Evolutionary conservation across 2,113 vertebrate genomes (phyloP).

Genomic region (Opisthocomus hoazin): DNA sequence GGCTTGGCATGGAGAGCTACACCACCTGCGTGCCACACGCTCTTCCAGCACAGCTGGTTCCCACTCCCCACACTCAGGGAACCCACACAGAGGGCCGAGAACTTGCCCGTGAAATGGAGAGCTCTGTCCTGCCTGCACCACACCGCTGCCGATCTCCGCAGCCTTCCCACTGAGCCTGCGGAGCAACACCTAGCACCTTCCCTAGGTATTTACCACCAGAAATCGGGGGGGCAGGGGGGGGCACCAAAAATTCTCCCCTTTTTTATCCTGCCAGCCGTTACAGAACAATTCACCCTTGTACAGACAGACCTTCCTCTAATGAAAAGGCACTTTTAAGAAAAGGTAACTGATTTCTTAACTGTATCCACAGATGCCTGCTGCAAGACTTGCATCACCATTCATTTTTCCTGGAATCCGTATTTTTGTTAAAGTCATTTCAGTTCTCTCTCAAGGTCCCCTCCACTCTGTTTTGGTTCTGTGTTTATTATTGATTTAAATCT

Average conservation of each 20-base stretch:
- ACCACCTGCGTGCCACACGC: rapidly evolving
- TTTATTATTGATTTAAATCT: constrained; percentile 33
- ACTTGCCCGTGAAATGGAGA: neutral
- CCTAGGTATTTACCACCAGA: neutral
- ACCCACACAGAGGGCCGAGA: neutral
- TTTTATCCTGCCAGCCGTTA: neutral
- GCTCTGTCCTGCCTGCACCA: neutral
- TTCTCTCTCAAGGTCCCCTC: neutral
- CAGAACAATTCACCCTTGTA: neutral
- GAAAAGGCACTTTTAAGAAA: neutral
- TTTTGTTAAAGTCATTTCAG: neutral
- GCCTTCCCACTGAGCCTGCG: neutral
- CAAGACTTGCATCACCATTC: neutral
- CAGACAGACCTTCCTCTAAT: neutral
- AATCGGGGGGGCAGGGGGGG: neutral
- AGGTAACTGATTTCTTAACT: neutral
- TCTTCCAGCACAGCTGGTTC: neutral
- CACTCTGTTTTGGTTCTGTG: neutral
- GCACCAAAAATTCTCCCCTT: rapidly evolving
- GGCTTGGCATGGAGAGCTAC: neutral
- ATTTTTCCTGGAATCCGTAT: neutral
- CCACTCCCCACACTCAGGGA: neutral
- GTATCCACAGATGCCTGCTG: neutral
- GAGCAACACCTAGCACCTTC: neutral
- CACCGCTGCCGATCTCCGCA: neutral